Percentiles rank a stretch among this genome's conserved stretches.
These are phyloP conservation scores for Calameuta idolon DNA, from an alignment of 2,888 invertebrate species.

Conservation along the genomic window DNA sequence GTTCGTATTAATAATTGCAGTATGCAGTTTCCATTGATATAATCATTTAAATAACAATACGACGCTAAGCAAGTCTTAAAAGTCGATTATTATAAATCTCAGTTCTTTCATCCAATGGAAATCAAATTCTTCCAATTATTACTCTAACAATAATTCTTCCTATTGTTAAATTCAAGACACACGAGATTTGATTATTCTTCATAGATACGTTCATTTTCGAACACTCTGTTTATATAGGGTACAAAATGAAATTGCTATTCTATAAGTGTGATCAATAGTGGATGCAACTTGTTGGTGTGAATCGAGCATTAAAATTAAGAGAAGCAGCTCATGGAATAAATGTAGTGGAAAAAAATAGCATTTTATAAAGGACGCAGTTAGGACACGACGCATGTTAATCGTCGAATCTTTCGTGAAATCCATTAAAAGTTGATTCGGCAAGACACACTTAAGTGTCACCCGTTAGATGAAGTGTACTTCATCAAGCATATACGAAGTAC, in stretches of 20 bases:
- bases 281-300: background rate
- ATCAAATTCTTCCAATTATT: background rate
- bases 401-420: background rate
- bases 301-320: background rate
- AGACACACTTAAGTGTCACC: background rate
- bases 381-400: background rate
- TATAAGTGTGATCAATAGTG: background rate
- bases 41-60: background rate
- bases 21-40: background rate
- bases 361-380: background rate
- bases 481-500: background rate
- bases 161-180: no score
- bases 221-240: background rate
- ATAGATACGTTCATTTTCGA: background rate
- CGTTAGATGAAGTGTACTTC: background rate
- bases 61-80: no score
- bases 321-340: background rate
- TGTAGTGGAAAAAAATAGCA: background rate
- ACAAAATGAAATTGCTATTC: background rate
- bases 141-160: background rate
- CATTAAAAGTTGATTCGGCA: background rate
- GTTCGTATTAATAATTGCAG: background rate
- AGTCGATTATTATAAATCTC: background rate
- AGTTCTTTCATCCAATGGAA: background rate
- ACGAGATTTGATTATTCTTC: background rate